Conservation (phyloP, 2,113 vertebrate species). For the Ochotona princeps region DNA sequence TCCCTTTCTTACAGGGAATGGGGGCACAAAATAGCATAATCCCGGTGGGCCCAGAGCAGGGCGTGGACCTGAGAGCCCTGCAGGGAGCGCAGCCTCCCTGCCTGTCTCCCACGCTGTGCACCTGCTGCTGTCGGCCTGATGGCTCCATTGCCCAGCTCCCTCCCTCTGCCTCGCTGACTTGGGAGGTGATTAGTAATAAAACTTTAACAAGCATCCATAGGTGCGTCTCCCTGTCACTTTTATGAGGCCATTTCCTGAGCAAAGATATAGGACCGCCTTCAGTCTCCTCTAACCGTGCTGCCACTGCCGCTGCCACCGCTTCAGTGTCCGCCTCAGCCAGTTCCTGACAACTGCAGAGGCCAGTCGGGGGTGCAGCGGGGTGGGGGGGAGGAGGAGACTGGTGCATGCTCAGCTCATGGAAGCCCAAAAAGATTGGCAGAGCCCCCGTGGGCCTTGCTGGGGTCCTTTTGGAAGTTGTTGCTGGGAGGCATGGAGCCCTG, state of each 20-base stretch:
- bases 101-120: slow-evolving; percentile 1
- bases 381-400: neutral
- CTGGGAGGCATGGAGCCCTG: neutral
- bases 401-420: neutral
- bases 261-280: slow-evolving; percentile 89
- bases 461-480: neutral
- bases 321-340: slow-evolving; percentile 37
- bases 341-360: neutral
- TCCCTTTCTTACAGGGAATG: neutral
- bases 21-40: neutral
- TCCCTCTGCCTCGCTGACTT: slow-evolving; percentile 83
- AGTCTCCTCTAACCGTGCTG: slow-evolving; percentile 79
- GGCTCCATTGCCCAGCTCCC: slow-evolving; percentile 87
- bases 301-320: slow-evolving; percentile 26
- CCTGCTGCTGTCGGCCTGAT: slow-evolving; percentile 79
- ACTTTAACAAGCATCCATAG: slow-evolving; percentile 94
- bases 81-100: neutral
- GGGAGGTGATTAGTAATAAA: slow-evolving; percentile 96
- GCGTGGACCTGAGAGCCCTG: neutral
- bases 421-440: neutral
- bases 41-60: neutral
- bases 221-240: slow-evolving; percentile 94
- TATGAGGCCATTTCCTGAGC: slow-evolving; percentile 92
- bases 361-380: neutral
- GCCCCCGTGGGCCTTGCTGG: neutral